Evolutionary conservation across 2,113 vertebrate genomes (phyloP), one percentile per base, ranked within the genome.

Genomic region (Oreocharis arfaki): DNA sequence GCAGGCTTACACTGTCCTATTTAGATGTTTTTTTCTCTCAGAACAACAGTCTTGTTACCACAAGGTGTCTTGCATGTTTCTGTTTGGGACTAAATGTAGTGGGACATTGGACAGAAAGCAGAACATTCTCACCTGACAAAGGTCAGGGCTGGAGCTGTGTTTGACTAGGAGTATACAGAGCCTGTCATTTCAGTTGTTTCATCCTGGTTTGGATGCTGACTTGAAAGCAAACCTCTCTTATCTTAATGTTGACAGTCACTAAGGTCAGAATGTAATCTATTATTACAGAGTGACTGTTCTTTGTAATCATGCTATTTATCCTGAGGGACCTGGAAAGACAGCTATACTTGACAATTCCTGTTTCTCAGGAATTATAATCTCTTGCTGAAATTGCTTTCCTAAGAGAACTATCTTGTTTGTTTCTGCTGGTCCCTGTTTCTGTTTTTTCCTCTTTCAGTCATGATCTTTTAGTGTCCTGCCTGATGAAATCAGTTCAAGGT

Each of bases 381-480:
- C 27, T 21, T 70, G 17, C 11, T 70, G 79, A 53, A 61, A 49
- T 56, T 68, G 24, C 22, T 87, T 87, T 69, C 41, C 30, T 50
- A 19, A n/a, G 21, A 39, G 21, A 65, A 37, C 3, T 26, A 7
- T 23, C 26, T 35, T 32, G n/a, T 35, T 32, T 28, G 59, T 73
- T 84, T 70, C 19, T 8, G 4, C 37, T 53, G 30, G 30, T 82
- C 21, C 13, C 18, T 22, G 1, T 42, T 89, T 59, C 20, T 86
- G 35, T 3, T 64, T 73, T 75, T 37, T 30, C 23, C 42, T 87
- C 27, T 53, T 77, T 42, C 35, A 19, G 10, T 47, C 0, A 0
- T 33, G 56, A 90, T 68, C 24, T 33, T 57, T 30, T 59, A 46
- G 26, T 42, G 11, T 57, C 33, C 23, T 21, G 50, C 53, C 16